Base-by-base conservation (phyloP, 1,140 invertebrate species). In the Cotesia chilonis region DNA sequence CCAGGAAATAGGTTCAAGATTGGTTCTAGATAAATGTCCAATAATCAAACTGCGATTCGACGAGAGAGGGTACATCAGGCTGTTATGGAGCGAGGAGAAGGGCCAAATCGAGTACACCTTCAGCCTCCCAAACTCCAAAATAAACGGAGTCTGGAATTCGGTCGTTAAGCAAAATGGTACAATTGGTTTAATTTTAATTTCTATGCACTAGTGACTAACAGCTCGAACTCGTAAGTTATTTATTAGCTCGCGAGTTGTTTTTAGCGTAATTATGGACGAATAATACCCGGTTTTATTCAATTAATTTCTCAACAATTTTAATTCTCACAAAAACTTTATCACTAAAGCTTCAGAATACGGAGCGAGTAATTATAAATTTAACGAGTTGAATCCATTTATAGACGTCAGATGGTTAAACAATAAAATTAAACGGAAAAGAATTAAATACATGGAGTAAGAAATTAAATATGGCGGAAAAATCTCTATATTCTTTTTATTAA, bases 51-150 rank as follows among this genome's bases (percentile, higher is more conserved):
- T 75, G 9, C 59, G 52, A 64, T 51, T n/a, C 1, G 65, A 68
- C n/a, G 57, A 73, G 4, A 55, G 71, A 38, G 36, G 36, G 47
- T 28, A 38, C 7, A 54, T 75, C 38, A 80, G 61, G 57, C 63
- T 83, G 4, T 35, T 79, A 2, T 83, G 82, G 82, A 81, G 67
- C 37, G 81, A 82, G 68, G 75, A 74, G 6, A 71, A 68, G 12
- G 82, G 82, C 1, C 74, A 75, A 55, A 38, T 83, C 17, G 82
- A 81, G 35, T 83, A 82, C 61, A 73, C 71, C 2, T 82, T 83
- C 63, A 67, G 66, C 36, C 73, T 83, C 68, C 71, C 75, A 12
- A 76, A 82, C 51, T 51, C 74, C 12, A 74, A 72, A 57, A 75
- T 52, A 64, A 79, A 76, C 2, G 81, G 81, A 36, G 72, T 74